Evolutionary conservation across 2,113 vertebrate species (phyloP).

Genomic region (Melierax canorus): DNA sequence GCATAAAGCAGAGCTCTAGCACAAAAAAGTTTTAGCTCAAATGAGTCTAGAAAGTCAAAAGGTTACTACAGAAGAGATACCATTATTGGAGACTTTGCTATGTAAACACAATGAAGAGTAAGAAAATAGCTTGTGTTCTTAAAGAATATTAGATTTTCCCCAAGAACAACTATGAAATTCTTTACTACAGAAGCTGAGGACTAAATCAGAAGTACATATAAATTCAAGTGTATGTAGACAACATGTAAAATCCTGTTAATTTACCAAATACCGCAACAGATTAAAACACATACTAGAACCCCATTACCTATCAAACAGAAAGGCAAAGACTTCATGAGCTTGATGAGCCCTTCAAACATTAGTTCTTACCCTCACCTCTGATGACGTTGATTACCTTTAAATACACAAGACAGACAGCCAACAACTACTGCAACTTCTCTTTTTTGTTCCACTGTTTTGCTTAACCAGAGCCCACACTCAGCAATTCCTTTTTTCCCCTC

Average conservation of each 20-base stretch:
- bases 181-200: background rate
- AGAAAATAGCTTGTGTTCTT: background rate
- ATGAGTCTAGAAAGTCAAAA: background rate
- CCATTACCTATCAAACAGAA: background rate
- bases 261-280: rapidly evolving
- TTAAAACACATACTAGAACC: background rate
- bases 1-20: background rate
- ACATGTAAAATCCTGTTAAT: background rate
- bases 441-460: background rate
- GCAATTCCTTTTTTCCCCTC: background rate
- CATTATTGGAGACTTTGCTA: background rate
- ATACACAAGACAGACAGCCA: background rate
- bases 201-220: background rate
- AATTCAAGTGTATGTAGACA: background rate
- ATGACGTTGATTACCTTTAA: background rate
- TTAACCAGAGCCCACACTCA: background rate
- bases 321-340: background rate
- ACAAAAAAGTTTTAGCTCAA: background rate
- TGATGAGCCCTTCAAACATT: background rate
- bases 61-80: background rate
- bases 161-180: background rate
- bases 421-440: background rate
- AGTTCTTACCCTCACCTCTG: background rate
- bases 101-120: background rate
- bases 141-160: background rate